Conservation (phyloP, 1,140 invertebrate genomes). For the Drosophila pectinifera region DNA sequence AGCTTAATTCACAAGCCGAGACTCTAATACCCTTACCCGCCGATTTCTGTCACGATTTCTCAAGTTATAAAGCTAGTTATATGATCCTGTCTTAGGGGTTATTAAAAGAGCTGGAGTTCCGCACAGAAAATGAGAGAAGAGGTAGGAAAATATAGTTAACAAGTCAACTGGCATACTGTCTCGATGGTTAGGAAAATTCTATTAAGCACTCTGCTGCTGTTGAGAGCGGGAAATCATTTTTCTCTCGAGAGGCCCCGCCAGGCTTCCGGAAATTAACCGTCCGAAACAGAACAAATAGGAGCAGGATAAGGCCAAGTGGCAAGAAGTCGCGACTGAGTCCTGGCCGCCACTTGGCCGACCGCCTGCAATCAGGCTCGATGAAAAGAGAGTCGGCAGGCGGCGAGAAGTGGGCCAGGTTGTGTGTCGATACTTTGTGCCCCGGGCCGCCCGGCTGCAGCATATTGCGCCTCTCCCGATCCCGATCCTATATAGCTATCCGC, state of each 20-base stretch:
- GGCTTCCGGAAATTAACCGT: slow-evolving; percentile 21
- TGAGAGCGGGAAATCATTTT: neutral
- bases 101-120: too few relatives aligned
- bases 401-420: neutral
- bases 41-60: neutral
- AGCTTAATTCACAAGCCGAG: neutral
- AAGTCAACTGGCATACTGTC: neutral
- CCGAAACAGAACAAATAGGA: neutral
- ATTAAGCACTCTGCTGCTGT: neutral
- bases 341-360: slow-evolving; percentile 54
- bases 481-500: neutral
- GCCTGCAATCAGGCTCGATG: slow-evolving; percentile 55
- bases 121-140: too few relatives aligned
- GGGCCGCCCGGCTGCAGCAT: slow-evolving; percentile 2
- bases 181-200: neutral
- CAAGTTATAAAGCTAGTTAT: too few relatives aligned
- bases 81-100: too few relatives aligned
- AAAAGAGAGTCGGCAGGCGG: slow-evolving; percentile 20
- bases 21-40: neutral
- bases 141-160: neutral
- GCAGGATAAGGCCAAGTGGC: slow-evolving; percentile 4
- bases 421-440: slow-evolving; percentile 41
- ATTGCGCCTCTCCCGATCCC: slow-evolving; percentile 8
- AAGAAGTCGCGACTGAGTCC: slow-evolving; percentile 13
- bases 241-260: too few relatives aligned